Conservation (phyloP, 1,140 invertebrate genomes). For the Triops longicaudatus region DNA sequence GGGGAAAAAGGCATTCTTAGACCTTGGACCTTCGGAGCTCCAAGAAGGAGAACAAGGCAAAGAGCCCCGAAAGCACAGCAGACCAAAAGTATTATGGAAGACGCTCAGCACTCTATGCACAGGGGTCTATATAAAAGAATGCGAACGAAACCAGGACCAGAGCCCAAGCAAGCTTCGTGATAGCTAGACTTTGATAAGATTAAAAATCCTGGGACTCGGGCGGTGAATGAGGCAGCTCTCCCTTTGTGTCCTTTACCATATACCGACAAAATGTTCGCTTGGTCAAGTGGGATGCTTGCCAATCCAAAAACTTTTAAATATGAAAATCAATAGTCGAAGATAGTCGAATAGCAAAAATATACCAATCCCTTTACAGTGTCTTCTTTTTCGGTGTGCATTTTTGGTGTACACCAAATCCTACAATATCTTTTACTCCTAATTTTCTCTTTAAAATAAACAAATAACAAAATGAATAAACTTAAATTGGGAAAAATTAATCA, state of each 20-base stretch:
- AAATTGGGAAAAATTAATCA: too few species aligned
- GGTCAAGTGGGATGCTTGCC: slow-evolving; percentile 13
- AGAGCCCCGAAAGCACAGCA: background rate
- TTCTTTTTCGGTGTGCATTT: too few species aligned
- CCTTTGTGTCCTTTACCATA: slow-evolving; percentile 11
- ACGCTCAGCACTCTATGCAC: slow-evolving; percentile 9
- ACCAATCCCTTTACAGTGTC: too few species aligned
- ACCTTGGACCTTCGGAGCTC: background rate
- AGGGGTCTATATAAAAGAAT: slow-evolving; percentile 6
- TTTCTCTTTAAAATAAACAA: too few species aligned
- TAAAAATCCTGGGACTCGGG: slow-evolving; percentile 10
- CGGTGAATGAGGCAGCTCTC: slow-evolving; percentile 5
- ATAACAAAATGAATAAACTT: too few species aligned
- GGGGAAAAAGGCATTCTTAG: background rate
- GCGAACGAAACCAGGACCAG: background rate
- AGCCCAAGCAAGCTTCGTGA: slow-evolving; percentile 14
- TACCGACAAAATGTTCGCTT: background rate
- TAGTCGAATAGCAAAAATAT: too few species aligned
- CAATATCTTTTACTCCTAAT: too few species aligned
- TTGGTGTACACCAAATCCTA: too few species aligned
- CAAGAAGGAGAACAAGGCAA: background rate
- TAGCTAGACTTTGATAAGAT: slow-evolving; percentile 15
- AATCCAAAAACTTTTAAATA: background rate
- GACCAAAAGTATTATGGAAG: slow-evolving; percentile 15
- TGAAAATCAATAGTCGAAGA: background rate